Conservation (phyloP, 2,113 vertebrate species). For the Cheirogaleus medius region DNA sequence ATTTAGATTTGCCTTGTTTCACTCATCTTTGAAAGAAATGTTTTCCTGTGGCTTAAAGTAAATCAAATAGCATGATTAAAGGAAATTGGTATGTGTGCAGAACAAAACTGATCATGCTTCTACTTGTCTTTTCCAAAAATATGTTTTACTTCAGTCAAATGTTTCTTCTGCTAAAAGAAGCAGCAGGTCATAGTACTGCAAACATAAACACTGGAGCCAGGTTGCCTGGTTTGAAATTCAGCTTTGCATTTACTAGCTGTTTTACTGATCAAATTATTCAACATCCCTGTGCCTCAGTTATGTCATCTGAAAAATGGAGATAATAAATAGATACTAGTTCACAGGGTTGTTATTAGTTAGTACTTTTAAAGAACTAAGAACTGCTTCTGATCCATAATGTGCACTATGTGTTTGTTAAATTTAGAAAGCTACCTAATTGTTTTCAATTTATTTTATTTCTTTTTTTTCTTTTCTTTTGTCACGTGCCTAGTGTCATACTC, state of each 20-base stretch:
- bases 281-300: background rate
- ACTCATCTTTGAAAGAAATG: background rate
- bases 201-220: accelerated
- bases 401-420: background rate
- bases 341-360: background rate
- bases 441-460: background rate
- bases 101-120: background rate
- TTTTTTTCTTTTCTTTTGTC: background rate
- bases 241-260: background rate
- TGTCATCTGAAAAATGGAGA: background rate
- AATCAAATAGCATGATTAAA: background rate
- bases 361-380: background rate
- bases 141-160: background rate
- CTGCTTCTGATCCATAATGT: background rate
- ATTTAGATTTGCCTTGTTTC: background rate
- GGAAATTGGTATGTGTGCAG: background rate
- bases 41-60: background rate
- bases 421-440: background rate
- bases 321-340: background rate
- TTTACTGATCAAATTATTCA: background rate
- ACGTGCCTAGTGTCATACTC: background rate
- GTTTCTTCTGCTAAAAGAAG: background rate
- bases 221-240: background rate
- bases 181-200: background rate
- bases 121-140: background rate